Evolutionary conservation across 2,113 vertebrate species (phyloP).

Genomic region (Caranx ignobilis): DNA sequence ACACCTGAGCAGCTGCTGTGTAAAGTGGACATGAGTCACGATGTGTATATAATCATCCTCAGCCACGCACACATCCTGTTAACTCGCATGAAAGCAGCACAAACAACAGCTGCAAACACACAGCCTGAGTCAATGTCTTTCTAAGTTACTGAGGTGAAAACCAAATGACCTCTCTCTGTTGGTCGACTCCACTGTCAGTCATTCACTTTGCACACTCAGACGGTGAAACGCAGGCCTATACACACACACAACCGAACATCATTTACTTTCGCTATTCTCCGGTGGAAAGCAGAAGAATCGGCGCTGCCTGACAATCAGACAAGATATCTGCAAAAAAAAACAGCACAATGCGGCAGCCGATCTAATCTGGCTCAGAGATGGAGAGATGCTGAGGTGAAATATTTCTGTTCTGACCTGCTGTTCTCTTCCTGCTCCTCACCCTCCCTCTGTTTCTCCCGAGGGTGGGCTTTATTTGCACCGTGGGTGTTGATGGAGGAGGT

Average conservation of each 20-base stretch:
- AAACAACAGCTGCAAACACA: background rate
- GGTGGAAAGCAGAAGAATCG: conserved; percentile 1
- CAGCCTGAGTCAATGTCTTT: background rate
- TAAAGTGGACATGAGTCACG: no score
- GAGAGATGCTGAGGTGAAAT: conserved; percentile 9
- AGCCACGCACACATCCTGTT: background rate
- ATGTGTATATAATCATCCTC: background rate
- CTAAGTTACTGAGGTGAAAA: background rate
- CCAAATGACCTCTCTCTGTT: background rate
- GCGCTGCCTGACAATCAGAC: background rate
- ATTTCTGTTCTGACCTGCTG: conserved; percentile 16
- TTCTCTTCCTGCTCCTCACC: conserved; percentile 17
- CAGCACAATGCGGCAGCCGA: background rate
- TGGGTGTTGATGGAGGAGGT: conserved; percentile 53
- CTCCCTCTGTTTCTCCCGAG: conserved; percentile 6
- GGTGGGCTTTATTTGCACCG: conserved; percentile 40
- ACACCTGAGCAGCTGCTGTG: no score
- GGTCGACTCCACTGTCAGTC: background rate
- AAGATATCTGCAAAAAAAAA: background rate
- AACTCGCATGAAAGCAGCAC: background rate
- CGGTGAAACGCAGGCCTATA: background rate
- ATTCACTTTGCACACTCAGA: background rate
- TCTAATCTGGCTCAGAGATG: background rate
- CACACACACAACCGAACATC: background rate
- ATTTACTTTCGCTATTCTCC: background rate